Percentiles rank a stretch among this genome's conserved stretches.
Conservation (phyloP, 1,140 invertebrate species). For the Aphaenogaster floridana region DNA sequence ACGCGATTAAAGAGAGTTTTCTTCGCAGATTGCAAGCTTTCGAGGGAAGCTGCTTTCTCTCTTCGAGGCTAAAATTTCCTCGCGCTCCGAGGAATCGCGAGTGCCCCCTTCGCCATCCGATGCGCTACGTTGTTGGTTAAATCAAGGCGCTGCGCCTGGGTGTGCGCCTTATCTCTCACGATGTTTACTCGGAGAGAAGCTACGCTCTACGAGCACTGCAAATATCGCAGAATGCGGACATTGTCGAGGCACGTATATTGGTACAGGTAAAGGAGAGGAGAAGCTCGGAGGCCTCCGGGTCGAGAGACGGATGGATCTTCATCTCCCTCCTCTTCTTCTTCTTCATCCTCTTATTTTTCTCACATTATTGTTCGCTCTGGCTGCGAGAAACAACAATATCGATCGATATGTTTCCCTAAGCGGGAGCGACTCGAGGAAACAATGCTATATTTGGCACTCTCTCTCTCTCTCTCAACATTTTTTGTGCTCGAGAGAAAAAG, state of each 20-base stretch:
- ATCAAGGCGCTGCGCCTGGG: conserved; percentile 51
- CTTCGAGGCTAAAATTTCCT: background rate
- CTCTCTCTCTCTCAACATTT: too few species aligned
- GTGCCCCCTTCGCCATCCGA: background rate
- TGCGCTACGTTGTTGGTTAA: conserved; percentile 40
- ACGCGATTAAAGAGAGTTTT: background rate
- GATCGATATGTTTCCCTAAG: conserved; percentile 57
- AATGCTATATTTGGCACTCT: conserved; percentile 44
- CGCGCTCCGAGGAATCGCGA: conserved; percentile 8
- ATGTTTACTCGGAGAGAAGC: conserved; percentile 76
- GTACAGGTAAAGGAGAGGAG: conserved; percentile 29
- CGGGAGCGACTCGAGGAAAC: conserved; percentile 26
- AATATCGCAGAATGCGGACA: conserved; percentile 64
- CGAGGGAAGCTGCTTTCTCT: background rate
- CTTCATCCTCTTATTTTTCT: conserved; percentile 58
- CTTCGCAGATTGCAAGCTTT: background rate
- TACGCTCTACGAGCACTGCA: conserved; percentile 72
- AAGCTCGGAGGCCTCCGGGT: conserved; percentile 43
- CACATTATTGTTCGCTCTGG: conserved; percentile 53
- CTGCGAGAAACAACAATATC: conserved; percentile 54
- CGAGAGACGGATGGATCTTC: conserved; percentile 60
- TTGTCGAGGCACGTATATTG: conserved; percentile 58
- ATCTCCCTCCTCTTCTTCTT: conserved; percentile 44
- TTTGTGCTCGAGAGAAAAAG: background rate
- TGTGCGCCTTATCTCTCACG: conserved; percentile 68